Percentiles rank a stretch among this genome's conserved stretches.
These are phyloP conservation scores for Epinotia brunnichana DNA, from an alignment of 2,888 invertebrate genomes.

Conservation along the genomic window DNA sequence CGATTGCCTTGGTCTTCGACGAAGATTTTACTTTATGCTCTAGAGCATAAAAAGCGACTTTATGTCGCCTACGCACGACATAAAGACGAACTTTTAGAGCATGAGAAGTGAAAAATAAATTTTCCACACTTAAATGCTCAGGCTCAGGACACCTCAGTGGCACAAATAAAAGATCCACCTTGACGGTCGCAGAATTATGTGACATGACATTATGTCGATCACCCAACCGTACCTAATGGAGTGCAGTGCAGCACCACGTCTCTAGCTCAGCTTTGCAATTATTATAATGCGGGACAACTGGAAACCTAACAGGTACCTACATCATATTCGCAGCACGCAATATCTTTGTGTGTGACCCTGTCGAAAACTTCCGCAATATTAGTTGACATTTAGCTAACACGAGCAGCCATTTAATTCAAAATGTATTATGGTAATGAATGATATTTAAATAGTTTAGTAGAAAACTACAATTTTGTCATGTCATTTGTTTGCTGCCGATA, in stretches of 20 bases:
- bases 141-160: not conserved
- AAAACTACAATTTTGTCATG: not conserved
- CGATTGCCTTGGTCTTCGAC: too few relatives aligned
- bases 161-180: slow-evolving; percentile 24
- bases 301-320: slow-evolving; percentile 12
- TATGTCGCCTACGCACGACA: too few relatives aligned
- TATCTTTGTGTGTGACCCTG: not conserved
- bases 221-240: slow-evolving; percentile 62
- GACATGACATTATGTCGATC: slow-evolving; percentile 57
- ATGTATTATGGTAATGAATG: not conserved
- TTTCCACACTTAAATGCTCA: not conserved
- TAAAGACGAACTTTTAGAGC: too few relatives aligned
- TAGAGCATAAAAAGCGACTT: too few relatives aligned
- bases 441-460: not conserved
- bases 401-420: not conserved
- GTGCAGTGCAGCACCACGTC: slow-evolving; percentile 45
- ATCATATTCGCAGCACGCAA: slow-evolving; percentile 19
- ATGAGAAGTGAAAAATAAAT: too few relatives aligned
- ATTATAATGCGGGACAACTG: slow-evolving; percentile 30
- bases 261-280: slow-evolving; percentile 41
- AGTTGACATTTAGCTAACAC: not conserved
- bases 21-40: too few relatives aligned
- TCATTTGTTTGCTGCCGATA: too few relatives aligned
- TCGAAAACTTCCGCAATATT: slow-evolving; percentile 3
- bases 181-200: slow-evolving; percentile 27